Conservation (phyloP, 1,140 invertebrate genomes). For the Drosophila erecta region DNA sequence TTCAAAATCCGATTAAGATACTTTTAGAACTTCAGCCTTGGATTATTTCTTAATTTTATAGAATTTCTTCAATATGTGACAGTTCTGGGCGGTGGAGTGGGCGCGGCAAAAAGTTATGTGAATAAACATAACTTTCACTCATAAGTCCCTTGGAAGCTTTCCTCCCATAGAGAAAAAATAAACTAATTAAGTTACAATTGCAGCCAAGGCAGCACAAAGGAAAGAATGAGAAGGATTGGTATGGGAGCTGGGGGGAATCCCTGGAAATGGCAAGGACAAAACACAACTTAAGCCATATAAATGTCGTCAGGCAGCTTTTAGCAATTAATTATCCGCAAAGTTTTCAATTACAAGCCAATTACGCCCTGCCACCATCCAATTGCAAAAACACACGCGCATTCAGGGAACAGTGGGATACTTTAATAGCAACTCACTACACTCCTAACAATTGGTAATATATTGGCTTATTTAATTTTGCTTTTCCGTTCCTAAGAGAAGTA, state of each 20-base stretch:
- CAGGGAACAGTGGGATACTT: slow-evolving; percentile 1
- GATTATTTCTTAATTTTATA: too few relatives aligned
- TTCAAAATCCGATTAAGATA: too few relatives aligned
- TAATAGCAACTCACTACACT: not conserved
- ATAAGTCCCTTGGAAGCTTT: slow-evolving; percentile 5
- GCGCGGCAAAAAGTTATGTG: too few relatives aligned
- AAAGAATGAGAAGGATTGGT: not conserved
- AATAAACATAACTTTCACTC: not conserved
- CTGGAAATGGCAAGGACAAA: slow-evolving; percentile 52
- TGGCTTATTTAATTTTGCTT: not conserved
- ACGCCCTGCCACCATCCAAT: slow-evolving; percentile 49
- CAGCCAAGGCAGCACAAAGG: slow-evolving; percentile 27
- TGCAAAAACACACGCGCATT: slow-evolving; percentile 11
- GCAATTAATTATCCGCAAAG: slow-evolving; percentile 79
- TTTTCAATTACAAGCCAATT: slow-evolving; percentile 80
- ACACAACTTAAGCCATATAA: slow-evolving; percentile 70
- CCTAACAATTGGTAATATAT: not conserved
- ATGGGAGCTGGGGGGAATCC: slow-evolving; percentile 3
- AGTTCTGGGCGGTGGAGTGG: too few relatives aligned
- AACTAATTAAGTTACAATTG: slow-evolving; percentile 69
- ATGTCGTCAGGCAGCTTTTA: slow-evolving; percentile 73
- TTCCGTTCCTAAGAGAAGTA: not conserved
- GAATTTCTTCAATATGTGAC: too few relatives aligned
- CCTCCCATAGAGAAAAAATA: not conserved
- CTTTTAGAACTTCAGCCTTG: too few relatives aligned